Base-by-base conservation (phyloP, 2,888 invertebrate genomes). In the Brachylomia viminalis region DNA sequence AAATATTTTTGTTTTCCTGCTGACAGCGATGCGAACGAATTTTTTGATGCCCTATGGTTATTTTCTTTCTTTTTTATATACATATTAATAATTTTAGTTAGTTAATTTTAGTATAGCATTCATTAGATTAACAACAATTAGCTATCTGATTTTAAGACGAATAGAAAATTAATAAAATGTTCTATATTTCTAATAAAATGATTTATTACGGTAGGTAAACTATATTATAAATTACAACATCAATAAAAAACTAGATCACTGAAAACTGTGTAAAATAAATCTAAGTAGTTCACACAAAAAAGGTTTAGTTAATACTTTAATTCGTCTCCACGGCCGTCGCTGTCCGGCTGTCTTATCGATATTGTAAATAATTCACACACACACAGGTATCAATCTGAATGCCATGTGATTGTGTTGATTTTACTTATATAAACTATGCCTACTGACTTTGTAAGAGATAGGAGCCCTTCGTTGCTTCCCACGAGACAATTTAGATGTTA, bases 321-420 rank as follows among this genome's bases (percentile, higher is more conserved):
- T 66, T 10, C 58, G 47, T 61, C 86, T 86, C 84, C 83, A 76
- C 15, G 15, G 58, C n/a, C 38, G 10, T 65, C 71, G 38, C 61
- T 79, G 65, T 84, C 33, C 79, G 4, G 15, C 42, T 83, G 64
- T 47, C 67, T 86, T 86, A 75, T 84, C 71, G 86, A 79, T 81
- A 85, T 76, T 84, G 79, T 83, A 75, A 79, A 86, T 75, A 72
- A 38, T 75, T 69, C 73, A 58, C 72, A 75, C 56, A 73, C 67
- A 61, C 61, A 64, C 49, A 30, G 47, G 52, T 45, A 49, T 58
- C 30, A 58, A 56, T 71, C n/a, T 62, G 83, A 58, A 61, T 72
- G 49, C 67, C 20, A 45, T 47, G n/a, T 80, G 58, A 67, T 74
- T 42, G 58, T 84, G 64, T 74, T 79, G 79, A 74, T 54, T 58